Conservation (phyloP, 1,140 invertebrate species). For the Drosophila trapezifrons region DNA sequence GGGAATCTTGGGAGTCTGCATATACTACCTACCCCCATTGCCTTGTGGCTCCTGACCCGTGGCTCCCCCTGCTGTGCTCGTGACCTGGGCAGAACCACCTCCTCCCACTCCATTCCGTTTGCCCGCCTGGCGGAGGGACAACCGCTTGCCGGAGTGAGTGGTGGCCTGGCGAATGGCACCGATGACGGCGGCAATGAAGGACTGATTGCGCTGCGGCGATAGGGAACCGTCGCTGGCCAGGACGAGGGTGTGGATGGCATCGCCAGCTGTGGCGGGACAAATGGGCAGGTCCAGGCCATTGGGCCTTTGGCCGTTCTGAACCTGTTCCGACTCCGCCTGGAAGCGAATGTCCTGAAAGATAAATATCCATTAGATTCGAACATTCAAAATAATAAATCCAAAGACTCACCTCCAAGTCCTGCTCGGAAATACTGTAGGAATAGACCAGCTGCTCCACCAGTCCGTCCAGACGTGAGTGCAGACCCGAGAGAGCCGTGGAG, state of each 20-base stretch:
- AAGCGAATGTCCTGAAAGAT: conserved; percentile 88
- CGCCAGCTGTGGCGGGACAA: conserved; percentile 39
- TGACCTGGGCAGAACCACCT: conserved; percentile 16
- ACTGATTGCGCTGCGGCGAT: conserved; percentile 87
- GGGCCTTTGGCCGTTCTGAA: conserved; percentile 81
- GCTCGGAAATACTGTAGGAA: conserved; percentile 90
- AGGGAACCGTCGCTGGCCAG: conserved; percentile 85
- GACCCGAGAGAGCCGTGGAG: conserved; percentile 88
- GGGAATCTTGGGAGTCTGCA: accelerated
- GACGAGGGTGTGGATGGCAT: conserved; percentile 63
- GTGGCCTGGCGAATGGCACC: conserved; percentile 88
- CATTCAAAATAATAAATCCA: no score
- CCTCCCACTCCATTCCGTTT: conserved; percentile 45
- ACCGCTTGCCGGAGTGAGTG: conserved; percentile 72
- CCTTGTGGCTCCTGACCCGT: conserved; percentile 53
- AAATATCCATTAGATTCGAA: no score
- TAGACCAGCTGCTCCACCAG: conserved; percentile 89
- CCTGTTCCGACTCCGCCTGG: conserved; percentile 89
- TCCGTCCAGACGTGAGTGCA: conserved; percentile 88
- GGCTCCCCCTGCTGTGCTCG: conserved; percentile 4
- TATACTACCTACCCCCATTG: conserved; percentile 42
- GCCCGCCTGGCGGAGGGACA: conserved; percentile 62
- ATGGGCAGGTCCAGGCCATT: conserved; percentile 70
- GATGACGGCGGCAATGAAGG: conserved; percentile 88
- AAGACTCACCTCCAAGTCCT: conserved; percentile 88